Percentiles rank a stretch among this genome's conserved stretches.
Conservation (phyloP, 2,797 vertebrate species). For the Pyrocephalus nanus region DNA sequence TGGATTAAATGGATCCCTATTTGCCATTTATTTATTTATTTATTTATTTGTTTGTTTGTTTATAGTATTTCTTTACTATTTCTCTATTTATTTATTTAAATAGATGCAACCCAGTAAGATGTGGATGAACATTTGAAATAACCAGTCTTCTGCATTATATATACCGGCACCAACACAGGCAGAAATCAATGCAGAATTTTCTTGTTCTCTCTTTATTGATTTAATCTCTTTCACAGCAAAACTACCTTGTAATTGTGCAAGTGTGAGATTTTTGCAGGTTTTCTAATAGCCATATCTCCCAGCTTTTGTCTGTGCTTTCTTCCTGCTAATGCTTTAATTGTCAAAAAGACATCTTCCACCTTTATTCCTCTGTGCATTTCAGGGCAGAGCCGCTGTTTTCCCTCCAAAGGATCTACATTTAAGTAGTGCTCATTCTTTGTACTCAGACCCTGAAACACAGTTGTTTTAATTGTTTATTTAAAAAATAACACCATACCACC, state of each 20-base stretch:
- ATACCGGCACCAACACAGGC: not conserved
- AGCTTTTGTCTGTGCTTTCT: not conserved
- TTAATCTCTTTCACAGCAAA: constrained; percentile 24
- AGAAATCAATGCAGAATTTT: constrained; percentile 37
- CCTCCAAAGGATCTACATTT: not conserved
- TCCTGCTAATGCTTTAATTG: not conserved
- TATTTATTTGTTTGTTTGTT: not conserved
- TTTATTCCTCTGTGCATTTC: not conserved
- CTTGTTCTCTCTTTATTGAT: constrained; percentile 36
- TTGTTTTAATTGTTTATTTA: not conserved
- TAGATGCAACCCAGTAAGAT: constrained; percentile 4
- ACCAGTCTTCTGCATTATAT: constrained; percentile 6
- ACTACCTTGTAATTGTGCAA: constrained; percentile 14
- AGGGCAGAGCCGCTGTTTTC: not conserved
- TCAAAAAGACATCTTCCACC: not conserved
- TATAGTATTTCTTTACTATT: not conserved
- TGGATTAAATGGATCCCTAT: constrained; percentile 62
- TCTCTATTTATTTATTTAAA: not conserved
- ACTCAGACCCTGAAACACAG: not conserved
- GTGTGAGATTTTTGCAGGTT: not conserved
- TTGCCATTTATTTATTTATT: not conserved
- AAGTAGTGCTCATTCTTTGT: not conserved
- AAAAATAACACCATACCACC: not conserved
- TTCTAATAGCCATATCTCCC: not conserved
- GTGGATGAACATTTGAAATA: constrained; percentile 32